Conservation (phyloP, 2,113 vertebrate species). For the Eptesicus fuscus region DNA sequence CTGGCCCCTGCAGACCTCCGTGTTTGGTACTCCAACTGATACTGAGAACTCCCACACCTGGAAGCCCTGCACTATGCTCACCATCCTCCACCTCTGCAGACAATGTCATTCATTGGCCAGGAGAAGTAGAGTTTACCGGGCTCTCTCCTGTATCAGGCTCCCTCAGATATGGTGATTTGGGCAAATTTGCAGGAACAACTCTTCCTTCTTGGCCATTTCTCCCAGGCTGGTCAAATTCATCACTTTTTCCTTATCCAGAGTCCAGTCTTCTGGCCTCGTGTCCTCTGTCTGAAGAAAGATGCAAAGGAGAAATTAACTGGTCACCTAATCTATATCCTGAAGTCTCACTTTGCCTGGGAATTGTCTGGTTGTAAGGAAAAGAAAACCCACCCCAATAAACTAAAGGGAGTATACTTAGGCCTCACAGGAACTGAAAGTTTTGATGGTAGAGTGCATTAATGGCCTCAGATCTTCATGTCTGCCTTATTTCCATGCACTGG, state of each 20-base stretch:
- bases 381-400: background rate
- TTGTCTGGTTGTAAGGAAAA: background rate
- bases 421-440: background rate
- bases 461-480: background rate
- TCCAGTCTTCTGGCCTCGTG: background rate
- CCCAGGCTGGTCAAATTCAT: background rate
- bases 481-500: background rate
- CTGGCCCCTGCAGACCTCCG: background rate
- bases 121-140: background rate
- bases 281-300: background rate
- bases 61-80: background rate
- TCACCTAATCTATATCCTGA: background rate
- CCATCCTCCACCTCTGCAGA: background rate
- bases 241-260: background rate
- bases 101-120: fast-evolving
- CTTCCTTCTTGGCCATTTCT: background rate
- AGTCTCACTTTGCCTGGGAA: background rate
- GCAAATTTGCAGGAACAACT: background rate
- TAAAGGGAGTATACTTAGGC: background rate
- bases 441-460: background rate
- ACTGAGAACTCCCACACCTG: background rate
- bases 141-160: background rate
- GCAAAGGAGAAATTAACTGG: background rate
- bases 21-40: background rate
- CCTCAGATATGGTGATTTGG: background rate